A percentile compares a stretch with the other conserved stretches of the same genome.
Evolutionary conservation across 2,797 vertebrate genomes (phyloP).

Genomic region (Cheirogaleus major): DNA sequence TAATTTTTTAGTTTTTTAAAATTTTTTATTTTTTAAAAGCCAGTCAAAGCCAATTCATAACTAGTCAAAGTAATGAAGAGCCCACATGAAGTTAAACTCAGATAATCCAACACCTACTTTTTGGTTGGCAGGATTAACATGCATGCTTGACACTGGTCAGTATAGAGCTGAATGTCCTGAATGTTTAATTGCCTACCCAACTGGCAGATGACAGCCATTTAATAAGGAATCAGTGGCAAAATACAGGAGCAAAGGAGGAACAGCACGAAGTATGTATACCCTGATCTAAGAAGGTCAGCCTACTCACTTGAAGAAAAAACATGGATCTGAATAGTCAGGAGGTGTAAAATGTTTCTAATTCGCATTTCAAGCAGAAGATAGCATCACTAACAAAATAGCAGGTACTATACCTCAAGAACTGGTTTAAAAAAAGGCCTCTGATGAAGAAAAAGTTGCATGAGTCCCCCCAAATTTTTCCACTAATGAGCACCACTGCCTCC

Average conservation of each 20-base stretch:
- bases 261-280: neutral
- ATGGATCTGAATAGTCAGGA: neutral
- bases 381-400: neutral
- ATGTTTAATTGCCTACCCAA: neutral
- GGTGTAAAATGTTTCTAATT: neutral
- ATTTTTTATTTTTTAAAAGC: no score
- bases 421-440: neutral
- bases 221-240: neutral
- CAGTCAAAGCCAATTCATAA: neutral
- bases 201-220: neutral
- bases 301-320: neutral
- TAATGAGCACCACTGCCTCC: neutral
- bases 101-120: neutral
- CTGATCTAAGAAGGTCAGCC: neutral
- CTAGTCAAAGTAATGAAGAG: neutral
- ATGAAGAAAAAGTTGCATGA: neutral
- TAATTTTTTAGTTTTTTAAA: no score
- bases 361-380: conserved; percentile 6
- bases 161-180: neutral
- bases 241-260: neutral
- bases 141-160: neutral
- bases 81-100: neutral
- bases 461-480: neutral
- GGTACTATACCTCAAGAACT: neutral
- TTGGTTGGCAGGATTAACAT: neutral